Base-by-base conservation (phyloP, 2,113 vertebrate genomes). In the Motacilla tschutschensis region DNA sequence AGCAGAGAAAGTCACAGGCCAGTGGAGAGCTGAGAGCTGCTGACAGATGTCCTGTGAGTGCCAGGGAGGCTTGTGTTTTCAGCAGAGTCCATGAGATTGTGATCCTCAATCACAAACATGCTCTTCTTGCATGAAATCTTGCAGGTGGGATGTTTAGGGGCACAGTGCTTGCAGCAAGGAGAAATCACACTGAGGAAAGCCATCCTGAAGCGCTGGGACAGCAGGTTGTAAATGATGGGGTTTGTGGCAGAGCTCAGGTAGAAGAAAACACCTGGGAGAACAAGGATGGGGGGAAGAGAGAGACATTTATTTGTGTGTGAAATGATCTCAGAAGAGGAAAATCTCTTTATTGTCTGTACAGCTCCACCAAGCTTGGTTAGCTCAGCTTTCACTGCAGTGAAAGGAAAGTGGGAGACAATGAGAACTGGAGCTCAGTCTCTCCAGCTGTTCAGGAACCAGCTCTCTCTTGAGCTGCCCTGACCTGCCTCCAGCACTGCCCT, bases 191-290 rank as follows among this genome's bases (percentile, higher is more conserved):
- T 95, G 73, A 87, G 65, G 70, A 98, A 97, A 12, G 97, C 97
- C 48, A 83, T 78, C 43, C 94, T 96, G 95, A 98, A 98, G 47
- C 96, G 97, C 53, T 70, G 92, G 36, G 97, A 98, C 66, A 98
- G 33, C 10, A 97, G 87, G 59, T 98, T 97, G 87, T 98, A 98
- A 89, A 98, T 97, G 43, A 97, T 94, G 64, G 97, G 97, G 64
- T 98, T 98, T 46, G 97, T 96, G 0, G 97, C 97, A 46, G 97
- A 97, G 89, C 97, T 98, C 83, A 98, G 86, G 38, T 98, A 98
- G 93, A 98, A 98, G 90, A 97, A 97, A 75, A 97, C 95, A 73
- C 97, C 97, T 98, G 83, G 12, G 51, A 83, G 4, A 73, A 53
- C 2, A n/a, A 82, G 33, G 41, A 5, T 5, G 2, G 5, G 22